Base-by-base conservation (phyloP, 2,888 invertebrate genomes). In the Drosophila infuscata region DNA sequence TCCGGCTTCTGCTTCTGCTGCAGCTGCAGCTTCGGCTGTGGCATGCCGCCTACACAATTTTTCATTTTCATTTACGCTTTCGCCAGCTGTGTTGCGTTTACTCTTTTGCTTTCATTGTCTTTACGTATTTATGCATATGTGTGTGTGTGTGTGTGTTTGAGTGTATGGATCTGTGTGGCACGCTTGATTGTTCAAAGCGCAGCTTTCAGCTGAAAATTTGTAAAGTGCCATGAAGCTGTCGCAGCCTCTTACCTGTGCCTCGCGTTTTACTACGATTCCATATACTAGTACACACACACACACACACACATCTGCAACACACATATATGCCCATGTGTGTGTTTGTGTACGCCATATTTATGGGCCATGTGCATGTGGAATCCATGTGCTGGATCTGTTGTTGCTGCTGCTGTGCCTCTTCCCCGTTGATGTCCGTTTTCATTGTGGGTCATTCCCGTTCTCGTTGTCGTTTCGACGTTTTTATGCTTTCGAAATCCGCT, bases 161-260 rank as follows among this genome's bases (percentile, higher is more conserved):
- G 30, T 49, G 41, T 59, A 33, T 79, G 38, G 60, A 48, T 41
- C 25, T 60, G 59, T 75, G 74, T 65, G 74, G 81, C 76, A 78
- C 75, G 85, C 78, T 84, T 86, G 85, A 86, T 86, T 86, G 87
- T 87, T 82, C 82, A 86, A 85, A 85, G 85, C 83, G 85, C 83
- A 85, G 85, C 80, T 76, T 82, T 83, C 87, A 78, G 69, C 62
- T 80, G 87, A 76, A 86, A 87, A 83, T 87, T 82, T 85, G 83
- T 74, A 78, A 85, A 85, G 83, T 82, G 83, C 83, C 61, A 81
- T 73, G 70, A 60, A 70, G 79, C 69, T 64, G 61, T 60, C 58
- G 51, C 69, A 56, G 58, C 52, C 74, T 66, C 69, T 68, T 66
- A 86, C 84, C 85, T 85, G 87, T 68, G 35, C 58, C 65, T 57